Evolutionary conservation across 2,113 vertebrate genomes (phyloP), one percentile per base, ranked within the genome.

Genomic region (Odontesthes bonariensis): DNA sequence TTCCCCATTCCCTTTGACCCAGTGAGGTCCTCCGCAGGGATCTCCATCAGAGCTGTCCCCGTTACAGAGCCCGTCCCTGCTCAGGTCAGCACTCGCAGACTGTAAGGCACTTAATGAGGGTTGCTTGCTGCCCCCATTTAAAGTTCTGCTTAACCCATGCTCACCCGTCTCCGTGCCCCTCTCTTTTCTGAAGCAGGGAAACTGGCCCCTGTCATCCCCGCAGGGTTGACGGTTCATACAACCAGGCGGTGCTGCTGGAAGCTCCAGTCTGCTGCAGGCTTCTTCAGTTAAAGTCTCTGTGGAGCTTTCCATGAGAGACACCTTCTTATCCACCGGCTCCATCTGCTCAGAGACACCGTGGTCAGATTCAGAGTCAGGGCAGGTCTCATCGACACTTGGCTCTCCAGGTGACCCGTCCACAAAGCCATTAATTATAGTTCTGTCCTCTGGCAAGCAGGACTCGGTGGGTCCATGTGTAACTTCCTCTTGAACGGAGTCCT

Each of bases 41-140:
- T 93, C 94, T 1, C 68, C 75, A 0, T 94, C 89, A 0, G 82
- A 72, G 75, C 59, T 90, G 83, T 96, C 95, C 27, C 96, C 95
- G 0, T 98, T 98, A 77, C 90, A 96, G 53, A 96, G 63, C 57
- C 92, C 95, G 2, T 96, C 94, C 87, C 94, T 94, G 91, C 66
- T 42, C 35, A 73, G 92, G 88, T 96, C 95, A 77, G 92, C 86
- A 69, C 92, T 85, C 17, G 31, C 69, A 42, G 82, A 71, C 55
- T 88, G 94, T 93, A 97, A 97, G 97, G 97, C 96, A 96, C 97
- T 92, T 82, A 93, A 91, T 83, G 94, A 93, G 88, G 88, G 93
- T 38, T 81, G 85, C 11, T 86, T 94, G 88, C 82, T 14, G 77
- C 64, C 79, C 84, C 91, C 92, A 8, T 94, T 93, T 80, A 94